Evolutionary conservation across 2,797 vertebrate genomes (phyloP), one percentile per base, ranked within the genome.

Genomic region (Potorous gilbertii): DNA sequence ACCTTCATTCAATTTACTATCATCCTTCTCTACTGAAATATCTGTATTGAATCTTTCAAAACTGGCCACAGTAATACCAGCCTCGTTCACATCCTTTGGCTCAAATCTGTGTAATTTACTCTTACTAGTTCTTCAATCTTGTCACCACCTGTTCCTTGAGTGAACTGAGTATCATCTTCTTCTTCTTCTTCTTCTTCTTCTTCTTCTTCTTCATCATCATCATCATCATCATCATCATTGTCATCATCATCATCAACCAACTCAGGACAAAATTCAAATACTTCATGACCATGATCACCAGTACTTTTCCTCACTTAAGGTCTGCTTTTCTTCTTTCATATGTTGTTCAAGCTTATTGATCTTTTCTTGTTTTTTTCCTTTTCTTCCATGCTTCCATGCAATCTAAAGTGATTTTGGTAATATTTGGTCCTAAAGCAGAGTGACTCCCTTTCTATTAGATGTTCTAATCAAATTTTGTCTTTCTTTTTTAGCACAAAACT

Each of bases 381-480:
- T 99, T 98, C 99, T 99, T 99, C 99, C 99, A 99, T 3, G 99
- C n/a, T n/a, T n/a, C n/a, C n/a, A n/a, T n/a, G n/a, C n/a, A n/a
- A n/a, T n/a, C 99, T 99, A 99, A 98, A 56, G 99, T 99, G 16
- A 55, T 55, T 55, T 21, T 55, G 55, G 55, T 4, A 55, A 55
- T 21, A 55, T 55, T 55, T 55, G 98, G 54, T 95, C 99, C 99
- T 96, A 99, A 98, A 96, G 99, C 99, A 91, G 99, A 98, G 95
- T 99, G 99, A 50, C 99, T 99, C 99, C 91, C 99, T 99, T 98
- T 99, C 99, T 98, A 99, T 99, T 96, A 99, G 99, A 81, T 99
- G 99, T 99, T 99, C 99, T 98, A 99, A 98, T 0, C 99, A 99
- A 97, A 99, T 99, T 98, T 99, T 98, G 52, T 99, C 99, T 97